Base-by-base conservation (phyloP, 2,888 invertebrate species). In the Trissolcus brochymenae region DNA sequence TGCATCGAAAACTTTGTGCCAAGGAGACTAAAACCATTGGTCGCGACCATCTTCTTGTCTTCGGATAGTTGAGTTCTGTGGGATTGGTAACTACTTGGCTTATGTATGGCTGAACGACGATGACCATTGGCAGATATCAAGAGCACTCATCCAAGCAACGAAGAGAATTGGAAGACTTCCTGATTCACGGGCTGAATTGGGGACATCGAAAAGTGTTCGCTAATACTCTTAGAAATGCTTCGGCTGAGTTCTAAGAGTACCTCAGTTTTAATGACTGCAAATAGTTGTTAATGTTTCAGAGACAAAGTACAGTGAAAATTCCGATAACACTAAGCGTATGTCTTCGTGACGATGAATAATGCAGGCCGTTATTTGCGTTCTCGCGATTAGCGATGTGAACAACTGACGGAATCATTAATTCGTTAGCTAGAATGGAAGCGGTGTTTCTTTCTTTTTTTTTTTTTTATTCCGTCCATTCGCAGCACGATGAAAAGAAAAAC, bases 61-160 rank as follows among this genome's bases (percentile, higher is more conserved):
- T 35, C 35, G 35, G 35, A 35, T 35, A 35, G 35, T 46, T 16
- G 13, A 6, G 43, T 43, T 43, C 43, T 43, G 43, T n/a, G 16
- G 46, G 16, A n/a, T 16, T n/a, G 46, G 16, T 16, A 46, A n/a
- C 46, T 16, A 46, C 46, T 46, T 46, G 16, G n/a, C 16, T 46
- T 16, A 46, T 46, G 46, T 46, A 46, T 46, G 46, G 46, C n/a
- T 46, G 14, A 46, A 14, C 46, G 16, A 16, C 46, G 46, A 16
- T 46, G 46, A 46, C 46, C 46, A 46, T 16, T 46, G 46, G 46
- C 46, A 14, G 46, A 46, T 46, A 46, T 46, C 46, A 46, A 46
- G 46, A 46, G 46, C 46, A 46, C 46, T 46, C 46, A 46, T 13
- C n/a, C 46, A 11, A 6, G 46, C 16, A 46, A 16, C 16, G 46